Base-by-base conservation (phyloP, 2,797 vertebrate species). In the Peromyscus attwateri region DNA sequence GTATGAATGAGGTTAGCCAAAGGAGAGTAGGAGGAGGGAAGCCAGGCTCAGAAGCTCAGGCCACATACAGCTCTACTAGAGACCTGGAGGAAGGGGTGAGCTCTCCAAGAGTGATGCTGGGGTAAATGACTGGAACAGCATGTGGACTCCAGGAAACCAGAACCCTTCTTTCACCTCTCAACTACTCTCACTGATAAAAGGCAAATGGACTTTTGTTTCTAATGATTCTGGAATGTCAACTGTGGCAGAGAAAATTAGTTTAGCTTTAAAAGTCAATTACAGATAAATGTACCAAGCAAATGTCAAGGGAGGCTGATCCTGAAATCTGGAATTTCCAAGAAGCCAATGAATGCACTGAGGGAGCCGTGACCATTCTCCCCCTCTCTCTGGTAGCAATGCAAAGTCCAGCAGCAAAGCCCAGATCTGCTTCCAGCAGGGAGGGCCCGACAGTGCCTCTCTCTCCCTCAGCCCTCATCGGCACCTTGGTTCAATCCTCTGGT, bases 231-330 rank as follows among this genome's bases (percentile, higher is more conserved):
- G 82, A 84, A 95, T 91, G 66, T 91, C 95, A 85, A 52, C 16
- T 91, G 92, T 95, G 79, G 46, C 89, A 77, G 77, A 62, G 89
- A 95, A 93, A 92, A 97, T 96, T 89, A 92, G 70, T 71, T 92
- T 95, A 93, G 31, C 73, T 94, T 95, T 92, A 92, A 94, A 97
- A 93, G 83, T 96, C 94, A 94, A 82, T 93, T 91, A 62, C 31
- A 95, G 62, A 91, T 92, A 92, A 95, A 88, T 62, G 83, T 85
- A 75, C 80, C 34, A 37, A 10, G 17, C 46, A 89, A 92, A 66
- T 79, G 70, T 84, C 91, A 89, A 87, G 83, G 87, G 66, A 37
- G 27, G 29, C 83, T 37, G 57, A 71, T 82, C 43, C 76, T 81
- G 46, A 90, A 92, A 64, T 23, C 43, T 1, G 2, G 64, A 17